Evolutionary conservation across 2,888 invertebrate genomes (phyloP).

Genomic region (Dermolepida albohirtum): DNA sequence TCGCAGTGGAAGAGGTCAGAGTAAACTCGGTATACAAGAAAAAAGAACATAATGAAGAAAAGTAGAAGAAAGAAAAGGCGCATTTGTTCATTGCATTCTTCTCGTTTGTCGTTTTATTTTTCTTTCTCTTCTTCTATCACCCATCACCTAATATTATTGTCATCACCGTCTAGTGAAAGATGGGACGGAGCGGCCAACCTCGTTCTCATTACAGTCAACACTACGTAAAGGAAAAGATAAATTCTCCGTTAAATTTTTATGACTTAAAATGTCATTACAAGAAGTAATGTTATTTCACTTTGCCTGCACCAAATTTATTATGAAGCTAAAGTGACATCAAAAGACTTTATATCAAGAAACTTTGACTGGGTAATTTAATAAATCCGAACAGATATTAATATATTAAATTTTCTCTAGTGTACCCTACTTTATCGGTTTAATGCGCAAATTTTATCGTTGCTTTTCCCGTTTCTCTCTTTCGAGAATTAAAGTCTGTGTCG

Average conservation of each 20-base stretch:
- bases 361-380: slow-evolving; percentile 42
- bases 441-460: slow-evolving; percentile 25
- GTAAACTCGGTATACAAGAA: not conserved
- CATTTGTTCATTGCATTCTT: slow-evolving; percentile 28
- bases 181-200: slow-evolving; percentile 8
- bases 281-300: slow-evolving; percentile 50
- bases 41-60: slow-evolving; percentile 10
- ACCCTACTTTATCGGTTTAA: slow-evolving; percentile 34
- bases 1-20: slow-evolving; percentile 47
- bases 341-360: slow-evolving; percentile 43
- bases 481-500: slow-evolving; percentile 6
- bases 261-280: slow-evolving; percentile 50
- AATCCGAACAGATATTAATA: slow-evolving; percentile 39
- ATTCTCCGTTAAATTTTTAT: slow-evolving; percentile 53
- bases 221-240: slow-evolving; percentile 53
- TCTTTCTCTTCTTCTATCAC: slow-evolving; percentile 5
- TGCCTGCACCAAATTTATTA: slow-evolving; percentile 46
- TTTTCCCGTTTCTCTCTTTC: not conserved
- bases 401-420: slow-evolving; percentile 42
- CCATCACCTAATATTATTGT: slow-evolving; percentile 30
- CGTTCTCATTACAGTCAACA: slow-evolving; percentile 46
- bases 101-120: slow-evolving; percentile 35
- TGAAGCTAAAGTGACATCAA: slow-evolving; percentile 46
- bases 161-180: slow-evolving; percentile 21
- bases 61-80: not conserved